Percentiles rank a stretch among this genome's conserved stretches.
Conservation (phyloP, 1,140 invertebrate genomes). For the Chironomus striatipennis region DNA sequence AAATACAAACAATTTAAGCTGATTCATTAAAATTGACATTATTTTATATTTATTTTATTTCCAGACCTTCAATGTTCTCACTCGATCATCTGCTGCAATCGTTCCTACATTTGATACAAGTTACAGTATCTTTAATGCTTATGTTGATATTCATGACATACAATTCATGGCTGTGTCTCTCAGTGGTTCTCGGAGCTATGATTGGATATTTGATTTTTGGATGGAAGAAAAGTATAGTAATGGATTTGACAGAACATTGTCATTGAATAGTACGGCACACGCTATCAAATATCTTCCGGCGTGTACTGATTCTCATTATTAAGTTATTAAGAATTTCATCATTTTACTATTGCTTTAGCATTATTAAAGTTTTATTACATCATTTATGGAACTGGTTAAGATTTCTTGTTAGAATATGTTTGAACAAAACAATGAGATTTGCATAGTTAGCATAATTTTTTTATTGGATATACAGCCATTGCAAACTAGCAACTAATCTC, state of each 20-base stretch:
- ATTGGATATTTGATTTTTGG: conserved; percentile 90
- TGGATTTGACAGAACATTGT: conserved; percentile 92
- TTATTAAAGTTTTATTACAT: neutral
- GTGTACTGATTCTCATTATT: neutral
- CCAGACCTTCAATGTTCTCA: conserved; percentile 70
- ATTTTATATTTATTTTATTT: conserved; percentile 34
- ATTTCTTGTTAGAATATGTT: neutral
- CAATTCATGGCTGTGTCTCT: conserved; percentile 87
- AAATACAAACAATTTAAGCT: neutral
- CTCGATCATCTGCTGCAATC: conserved; percentile 78
- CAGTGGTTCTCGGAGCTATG: conserved; percentile 80
- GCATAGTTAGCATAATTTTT: neutral
- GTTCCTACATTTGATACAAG: conserved; percentile 78
- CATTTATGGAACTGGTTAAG: neutral
- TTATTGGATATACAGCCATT: too few relatives aligned
- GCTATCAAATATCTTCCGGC: neutral
- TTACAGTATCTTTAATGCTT: conserved; percentile 82
- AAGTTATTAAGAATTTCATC: neutral
- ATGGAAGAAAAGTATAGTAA: conserved; percentile 82
- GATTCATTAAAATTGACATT: neutral
- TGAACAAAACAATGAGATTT: neutral
- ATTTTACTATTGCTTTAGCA: neutral
- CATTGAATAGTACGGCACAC: conserved; percentile 49
- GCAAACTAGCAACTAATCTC: too few relatives aligned
- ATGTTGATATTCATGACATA: conserved; percentile 99